A percentile compares a stretch with the other conserved stretches of the same genome.
Conservation (phyloP, 30 jellyfish, hydroid and myxozoan genomes). For the Clytia hemisphaerica region DNA sequence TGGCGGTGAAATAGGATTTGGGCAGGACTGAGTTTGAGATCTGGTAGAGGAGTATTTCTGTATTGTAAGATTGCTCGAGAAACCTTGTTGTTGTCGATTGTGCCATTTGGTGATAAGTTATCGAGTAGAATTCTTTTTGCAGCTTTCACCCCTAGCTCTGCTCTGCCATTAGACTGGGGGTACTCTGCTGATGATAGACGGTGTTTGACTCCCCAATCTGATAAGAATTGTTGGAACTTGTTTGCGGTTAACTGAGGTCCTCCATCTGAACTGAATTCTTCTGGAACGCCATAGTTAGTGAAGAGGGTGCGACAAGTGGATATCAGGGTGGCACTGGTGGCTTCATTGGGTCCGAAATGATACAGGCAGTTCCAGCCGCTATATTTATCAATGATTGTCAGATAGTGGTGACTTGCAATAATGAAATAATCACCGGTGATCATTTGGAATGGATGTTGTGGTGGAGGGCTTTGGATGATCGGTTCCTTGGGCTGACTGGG, state of each 20-base stretch:
- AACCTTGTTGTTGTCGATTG: no score
- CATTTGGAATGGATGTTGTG: not conserved
- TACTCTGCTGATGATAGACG: not conserved
- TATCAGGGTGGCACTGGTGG: not conserved
- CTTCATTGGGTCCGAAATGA: not conserved
- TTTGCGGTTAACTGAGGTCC: not conserved
- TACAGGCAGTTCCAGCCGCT: not conserved
- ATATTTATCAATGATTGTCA: not conserved
- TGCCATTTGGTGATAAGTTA: no score
- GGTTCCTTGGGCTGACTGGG: not conserved
- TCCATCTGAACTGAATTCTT: not conserved
- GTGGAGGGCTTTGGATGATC: not conserved
- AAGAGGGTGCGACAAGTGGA: not conserved
- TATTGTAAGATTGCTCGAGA: no score
- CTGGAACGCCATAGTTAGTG: not conserved
- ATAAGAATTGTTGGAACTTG: not conserved
- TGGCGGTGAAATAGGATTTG: no score
- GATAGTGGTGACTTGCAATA: not conserved
- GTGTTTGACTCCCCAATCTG: not conserved
- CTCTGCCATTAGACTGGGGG: no score
- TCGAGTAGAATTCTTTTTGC: no score
- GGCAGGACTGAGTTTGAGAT: no score
- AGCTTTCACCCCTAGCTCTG: no score
- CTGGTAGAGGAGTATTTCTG: no score
- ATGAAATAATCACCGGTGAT: not conserved